A percentile compares a stretch with the other conserved stretches of the same genome.
phyloP scores from a whole-genome alignment of 2,113 vertebrate species.

The Rhinoptilus africanus region DNA sequence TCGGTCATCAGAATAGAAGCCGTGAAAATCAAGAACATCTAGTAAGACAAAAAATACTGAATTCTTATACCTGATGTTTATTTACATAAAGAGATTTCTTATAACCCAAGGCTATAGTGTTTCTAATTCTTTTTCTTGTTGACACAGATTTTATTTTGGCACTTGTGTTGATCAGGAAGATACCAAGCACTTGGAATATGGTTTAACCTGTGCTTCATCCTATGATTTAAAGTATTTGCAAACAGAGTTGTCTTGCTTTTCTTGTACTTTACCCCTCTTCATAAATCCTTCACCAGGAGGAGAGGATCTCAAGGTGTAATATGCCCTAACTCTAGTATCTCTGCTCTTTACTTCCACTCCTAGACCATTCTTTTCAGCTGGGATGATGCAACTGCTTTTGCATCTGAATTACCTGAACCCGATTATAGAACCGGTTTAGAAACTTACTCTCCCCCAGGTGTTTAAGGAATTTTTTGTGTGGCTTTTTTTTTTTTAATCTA shows the following conservation, averaged over 20 bases:
- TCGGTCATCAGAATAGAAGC: neutral
- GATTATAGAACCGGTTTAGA: neutral
- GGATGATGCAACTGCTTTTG: neutral
- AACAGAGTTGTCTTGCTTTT: neutral
- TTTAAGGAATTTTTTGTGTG: neutral
- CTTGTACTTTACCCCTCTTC: neutral
- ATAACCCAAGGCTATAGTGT: neutral
- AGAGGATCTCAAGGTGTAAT: neutral
- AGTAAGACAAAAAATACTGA: neutral
- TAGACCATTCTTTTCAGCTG: neutral
- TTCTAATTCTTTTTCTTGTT: neutral
- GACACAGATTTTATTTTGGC: neutral
- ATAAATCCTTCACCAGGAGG: neutral
- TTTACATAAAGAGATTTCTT: neutral
- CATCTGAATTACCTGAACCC: neutral
- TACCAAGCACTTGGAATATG: neutral
- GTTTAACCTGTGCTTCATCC: neutral
- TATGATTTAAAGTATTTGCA: neutral
- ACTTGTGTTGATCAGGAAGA: neutral
- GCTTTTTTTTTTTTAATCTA: neutral
- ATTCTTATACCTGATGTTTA: neutral
- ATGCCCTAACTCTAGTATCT: neutral
- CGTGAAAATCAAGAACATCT: neutral
- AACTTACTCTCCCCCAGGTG: accelerated
- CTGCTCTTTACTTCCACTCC: neutral